Base-by-base conservation (phyloP, 2,113 vertebrate species). In the Galbula dea region DNA sequence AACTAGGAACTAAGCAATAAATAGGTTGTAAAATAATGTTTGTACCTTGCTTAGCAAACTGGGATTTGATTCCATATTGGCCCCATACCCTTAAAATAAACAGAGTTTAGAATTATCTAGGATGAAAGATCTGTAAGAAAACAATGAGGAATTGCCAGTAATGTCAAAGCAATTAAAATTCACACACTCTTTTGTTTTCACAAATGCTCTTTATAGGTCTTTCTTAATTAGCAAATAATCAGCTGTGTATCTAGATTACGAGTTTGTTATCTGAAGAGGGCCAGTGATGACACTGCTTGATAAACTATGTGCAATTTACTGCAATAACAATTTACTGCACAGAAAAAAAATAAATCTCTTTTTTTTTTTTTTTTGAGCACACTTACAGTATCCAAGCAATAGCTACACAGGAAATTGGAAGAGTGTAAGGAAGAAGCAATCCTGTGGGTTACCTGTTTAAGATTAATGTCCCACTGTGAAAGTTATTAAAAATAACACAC, bases 181-280 rank as follows among this genome's bases (percentile, higher is more conserved):
- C 84, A 80, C 51, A 69, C n/a, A 32, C 32, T 52, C 19, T 11
- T 86, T 91, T 91, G 3, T 92, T 94, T 94, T 80, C 75, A 94
- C 86, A 92, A 75, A 84, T 62, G 78, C 10, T 43, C 41, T 51
- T 82, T 85, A 58, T 61, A 83, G n/a, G 43, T 62, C 74, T 92
- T 37, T 73, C 74, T 72, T 89, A 93, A 94, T 83, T 67, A 62
- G 84, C 63, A 96, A 90, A 84, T 91, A 93, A 93, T 89, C 71
- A 91, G 20, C 41, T 57, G 67, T 63, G 30, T 92, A 91, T 80
- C 34, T 92, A 95, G 43, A 92, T 87, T 10, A 92, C 23, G 46
- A 80, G 45, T 51, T 89, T 62, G 62, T 84, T 92, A 90, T 79
- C 67, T 55, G 29, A 89, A 86, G 49, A 93, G 36, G 39, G 52